Percentiles rank a stretch among this genome's conserved stretches.
These are phyloP conservation scores for Phlogophora meticulosa DNA, from an alignment of 2,888 invertebrate species.

Conservation along the genomic window DNA sequence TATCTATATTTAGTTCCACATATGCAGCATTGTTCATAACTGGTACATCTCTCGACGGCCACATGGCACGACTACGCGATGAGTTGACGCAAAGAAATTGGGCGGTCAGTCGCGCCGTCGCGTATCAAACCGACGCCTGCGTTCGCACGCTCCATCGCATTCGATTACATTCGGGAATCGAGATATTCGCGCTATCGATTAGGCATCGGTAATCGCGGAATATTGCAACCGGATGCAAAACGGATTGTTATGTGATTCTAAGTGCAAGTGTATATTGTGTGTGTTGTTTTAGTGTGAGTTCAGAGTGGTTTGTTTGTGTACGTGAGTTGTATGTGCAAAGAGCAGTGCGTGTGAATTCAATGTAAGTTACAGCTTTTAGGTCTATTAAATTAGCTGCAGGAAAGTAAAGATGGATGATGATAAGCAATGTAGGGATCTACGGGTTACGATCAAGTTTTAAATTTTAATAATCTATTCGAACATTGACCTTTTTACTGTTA, in stretches of 20 bases:
- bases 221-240: constrained; percentile 25
- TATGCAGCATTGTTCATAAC: constrained; percentile 69
- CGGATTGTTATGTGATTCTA: constrained; percentile 54
- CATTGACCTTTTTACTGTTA: background rate
- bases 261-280: constrained; percentile 37
- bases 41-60: constrained; percentile 68
- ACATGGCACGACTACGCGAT: constrained; percentile 71
- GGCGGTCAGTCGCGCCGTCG: constrained; percentile 83
- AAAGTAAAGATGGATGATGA: background rate
- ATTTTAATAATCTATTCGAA: constrained; percentile 20
- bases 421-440: background rate
- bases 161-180: constrained; percentile 46
- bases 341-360: constrained; percentile 44
- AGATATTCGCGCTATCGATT: constrained; percentile 55
- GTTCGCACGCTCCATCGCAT: constrained; percentile 63
- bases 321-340: constrained; percentile 33
- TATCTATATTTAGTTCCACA: constrained; percentile 68
- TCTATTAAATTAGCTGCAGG: background rate
- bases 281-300: constrained; percentile 54
- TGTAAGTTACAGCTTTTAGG: constrained; percentile 57
- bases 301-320: constrained; percentile 37
- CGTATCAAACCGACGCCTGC: constrained; percentile 82
- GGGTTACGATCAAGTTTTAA: background rate
- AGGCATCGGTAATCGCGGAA: constrained; percentile 46
- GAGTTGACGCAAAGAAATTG: constrained; percentile 80